Percentiles rank a stretch among this genome's conserved stretches.
These are phyloP conservation scores for Acanthosoma haemorrhoidale DNA, from an alignment of 2,888 invertebrate species.

Conservation along the genomic window DNA sequence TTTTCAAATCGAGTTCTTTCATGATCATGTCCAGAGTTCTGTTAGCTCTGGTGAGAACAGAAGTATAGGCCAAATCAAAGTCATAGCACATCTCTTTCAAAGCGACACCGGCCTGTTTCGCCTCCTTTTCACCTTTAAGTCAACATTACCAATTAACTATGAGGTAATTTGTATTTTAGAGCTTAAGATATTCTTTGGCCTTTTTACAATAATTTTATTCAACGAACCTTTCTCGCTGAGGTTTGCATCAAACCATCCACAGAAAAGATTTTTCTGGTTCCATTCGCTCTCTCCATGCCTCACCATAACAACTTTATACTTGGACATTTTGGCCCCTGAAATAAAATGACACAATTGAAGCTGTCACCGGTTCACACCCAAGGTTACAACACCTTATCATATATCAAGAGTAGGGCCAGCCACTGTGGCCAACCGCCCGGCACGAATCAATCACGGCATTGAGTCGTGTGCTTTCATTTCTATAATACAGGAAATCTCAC, in stretches of 20 bases:
- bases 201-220: neutral
- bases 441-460: neutral
- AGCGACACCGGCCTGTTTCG: conserved; percentile 64
- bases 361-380: neutral
- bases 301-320: conserved; percentile 63
- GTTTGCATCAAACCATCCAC: conserved; percentile 68
- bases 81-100: conserved; percentile 62
- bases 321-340: conserved; percentile 45
- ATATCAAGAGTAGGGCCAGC: too few species aligned
- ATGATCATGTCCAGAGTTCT: conserved; percentile 65
- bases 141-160: neutral
- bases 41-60: conserved; percentile 70
- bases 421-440: neutral
- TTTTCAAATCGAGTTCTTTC: conserved; percentile 59
- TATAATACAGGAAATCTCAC: too few species aligned
- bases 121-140: conserved; percentile 60
- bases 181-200: too few species aligned
- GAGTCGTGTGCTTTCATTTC: too few species aligned
- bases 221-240: conserved; percentile 61
- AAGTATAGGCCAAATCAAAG: conserved; percentile 77
- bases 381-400: too few species aligned
- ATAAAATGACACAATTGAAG: too few species aligned
- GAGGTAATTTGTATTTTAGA: neutral
- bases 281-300: conserved; percentile 72
- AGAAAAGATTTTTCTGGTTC: conserved; percentile 67